A percentile compares a stretch with the other conserved stretches of the same genome.
phyloP scores from a whole-genome alignment of 2,113 vertebrate genomes.

The Acrocephalus kingi region DNA sequence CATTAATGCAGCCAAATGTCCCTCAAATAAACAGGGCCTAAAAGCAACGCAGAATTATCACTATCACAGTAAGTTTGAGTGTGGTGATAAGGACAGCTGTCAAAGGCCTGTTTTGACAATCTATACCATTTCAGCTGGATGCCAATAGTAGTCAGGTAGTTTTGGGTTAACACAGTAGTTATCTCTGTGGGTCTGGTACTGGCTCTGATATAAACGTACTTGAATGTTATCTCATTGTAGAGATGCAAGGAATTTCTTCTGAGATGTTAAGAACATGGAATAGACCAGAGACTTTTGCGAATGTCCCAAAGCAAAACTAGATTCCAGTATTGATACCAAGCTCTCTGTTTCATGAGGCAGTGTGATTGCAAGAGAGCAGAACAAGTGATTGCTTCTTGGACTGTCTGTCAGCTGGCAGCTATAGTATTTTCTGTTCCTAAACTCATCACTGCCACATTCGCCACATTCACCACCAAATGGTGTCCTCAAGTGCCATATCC shows the following conservation, averaged over 20 bases:
- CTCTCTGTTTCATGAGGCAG: background rate
- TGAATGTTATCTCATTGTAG: slow-evolving; percentile 29
- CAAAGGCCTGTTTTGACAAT: background rate
- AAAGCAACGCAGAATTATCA: background rate
- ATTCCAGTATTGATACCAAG: background rate
- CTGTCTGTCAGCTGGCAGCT: background rate
- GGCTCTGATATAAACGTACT: slow-evolving; percentile 3
- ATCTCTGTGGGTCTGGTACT: background rate
- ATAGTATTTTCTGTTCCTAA: background rate
- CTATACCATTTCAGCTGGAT: background rate
- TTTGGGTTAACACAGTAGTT: background rate
- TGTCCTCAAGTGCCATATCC: background rate
- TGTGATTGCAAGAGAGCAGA: background rate
- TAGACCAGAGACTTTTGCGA: background rate
- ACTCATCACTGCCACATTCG: background rate
- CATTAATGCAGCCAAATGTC: background rate
- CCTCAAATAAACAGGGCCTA: background rate
- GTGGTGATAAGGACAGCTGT: background rate
- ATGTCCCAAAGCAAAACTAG: background rate
- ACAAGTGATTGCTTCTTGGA: background rate
- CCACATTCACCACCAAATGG: background rate
- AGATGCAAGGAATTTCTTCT: background rate
- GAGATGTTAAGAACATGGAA: background rate
- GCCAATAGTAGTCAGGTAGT: background rate
- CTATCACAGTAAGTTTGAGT: background rate